Percentiles rank a stretch among this genome's conserved stretches.
phyloP scores from a whole-genome alignment of 2,113 vertebrate genomes.

The Phyllostomus hastatus region DNA sequence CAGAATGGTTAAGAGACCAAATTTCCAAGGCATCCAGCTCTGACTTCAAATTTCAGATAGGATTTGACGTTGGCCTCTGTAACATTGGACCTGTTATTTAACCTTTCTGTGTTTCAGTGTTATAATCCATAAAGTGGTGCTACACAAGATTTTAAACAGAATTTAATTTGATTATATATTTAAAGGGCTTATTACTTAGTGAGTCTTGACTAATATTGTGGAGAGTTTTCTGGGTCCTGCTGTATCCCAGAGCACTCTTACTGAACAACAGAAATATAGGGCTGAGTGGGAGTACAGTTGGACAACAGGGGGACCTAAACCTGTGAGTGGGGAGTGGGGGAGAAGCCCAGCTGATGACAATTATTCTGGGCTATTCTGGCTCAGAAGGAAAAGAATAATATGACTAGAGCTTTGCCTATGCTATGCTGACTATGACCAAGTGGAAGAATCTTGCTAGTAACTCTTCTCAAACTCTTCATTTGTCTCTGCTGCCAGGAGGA shows the following conservation, averaged over 20 bases:
- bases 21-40: background rate
- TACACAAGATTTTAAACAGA: background rate
- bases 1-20: background rate
- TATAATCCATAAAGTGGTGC: background rate
- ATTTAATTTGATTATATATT: background rate
- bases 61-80: background rate
- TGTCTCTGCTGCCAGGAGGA: background rate
- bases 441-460: background rate
- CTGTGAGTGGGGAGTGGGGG: background rate
- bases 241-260: background rate
- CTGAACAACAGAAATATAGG: background rate
- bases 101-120: background rate
- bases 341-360: fast-evolving
- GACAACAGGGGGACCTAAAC: background rate
- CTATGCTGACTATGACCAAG: background rate
- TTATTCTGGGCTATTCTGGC: background rate
- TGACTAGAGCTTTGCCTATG: fast-evolving
- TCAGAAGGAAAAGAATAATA: background rate
- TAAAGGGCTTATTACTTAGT: background rate
- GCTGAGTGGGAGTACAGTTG: background rate
- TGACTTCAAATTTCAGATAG: background rate
- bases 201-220: background rate
- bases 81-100: background rate
- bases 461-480: background rate
- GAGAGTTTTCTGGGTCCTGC: background rate